Conservation (phyloP, 1,140 invertebrate genomes). For the Pollicipes pollicipes region DNA sequence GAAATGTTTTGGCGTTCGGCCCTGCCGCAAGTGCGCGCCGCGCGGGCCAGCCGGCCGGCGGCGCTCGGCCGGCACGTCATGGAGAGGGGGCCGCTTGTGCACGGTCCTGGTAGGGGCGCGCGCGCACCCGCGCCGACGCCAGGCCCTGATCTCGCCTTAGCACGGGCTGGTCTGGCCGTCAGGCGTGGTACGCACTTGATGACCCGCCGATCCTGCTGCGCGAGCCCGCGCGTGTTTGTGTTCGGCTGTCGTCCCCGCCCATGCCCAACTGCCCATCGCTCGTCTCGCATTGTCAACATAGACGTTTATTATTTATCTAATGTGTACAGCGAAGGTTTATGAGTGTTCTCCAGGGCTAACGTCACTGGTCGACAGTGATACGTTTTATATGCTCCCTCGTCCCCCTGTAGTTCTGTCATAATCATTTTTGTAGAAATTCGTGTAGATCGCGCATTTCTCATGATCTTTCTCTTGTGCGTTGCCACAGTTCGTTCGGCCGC, state of each 20-base stretch:
- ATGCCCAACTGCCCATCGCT: neutral
- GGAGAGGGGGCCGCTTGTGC: no score
- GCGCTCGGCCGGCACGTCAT: no score
- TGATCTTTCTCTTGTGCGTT: neutral
- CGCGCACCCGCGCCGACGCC: no score
- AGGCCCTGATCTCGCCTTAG: constrained; percentile 1
- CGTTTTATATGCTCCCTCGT: neutral
- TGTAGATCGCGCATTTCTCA: neutral
- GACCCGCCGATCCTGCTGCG: neutral
- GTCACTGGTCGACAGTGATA: neutral
- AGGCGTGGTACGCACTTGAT: neutral
- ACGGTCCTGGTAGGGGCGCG: no score
- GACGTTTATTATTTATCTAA: neutral
- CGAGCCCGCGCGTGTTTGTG: neutral
- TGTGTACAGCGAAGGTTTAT: constrained; percentile 1
- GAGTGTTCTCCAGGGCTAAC: neutral
- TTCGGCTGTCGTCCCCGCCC: neutral
- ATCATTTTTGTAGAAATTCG: no score
- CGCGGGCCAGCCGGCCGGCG: no score
- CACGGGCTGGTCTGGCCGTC: neutral
- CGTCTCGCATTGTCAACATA: neutral
- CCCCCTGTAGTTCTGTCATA: neutral
- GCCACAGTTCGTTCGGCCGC: neutral
- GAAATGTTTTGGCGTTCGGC: neutral
- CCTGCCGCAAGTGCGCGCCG: neutral